Evolutionary conservation across 2,888 invertebrate species (phyloP).

Genomic region (Troides aeacus): DNA sequence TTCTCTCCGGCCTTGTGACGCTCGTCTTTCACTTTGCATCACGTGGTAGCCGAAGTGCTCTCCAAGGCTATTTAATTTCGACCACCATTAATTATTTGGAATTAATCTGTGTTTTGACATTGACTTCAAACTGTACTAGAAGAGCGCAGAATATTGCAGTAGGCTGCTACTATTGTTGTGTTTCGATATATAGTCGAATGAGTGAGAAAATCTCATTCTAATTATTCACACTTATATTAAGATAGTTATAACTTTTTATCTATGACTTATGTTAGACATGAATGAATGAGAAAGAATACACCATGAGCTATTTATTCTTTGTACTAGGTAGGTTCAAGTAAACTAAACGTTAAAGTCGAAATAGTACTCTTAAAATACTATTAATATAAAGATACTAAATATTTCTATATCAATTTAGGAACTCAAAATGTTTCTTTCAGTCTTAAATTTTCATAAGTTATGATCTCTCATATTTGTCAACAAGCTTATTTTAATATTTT

Average conservation of each 20-base stretch:
- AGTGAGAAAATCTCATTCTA: background rate
- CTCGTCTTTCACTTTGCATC: conserved; percentile 38
- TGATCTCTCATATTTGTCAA: background rate
- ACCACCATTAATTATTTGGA: conserved; percentile 44
- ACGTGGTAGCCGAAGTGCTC: conserved; percentile 47
- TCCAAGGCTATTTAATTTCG: conserved; percentile 68
- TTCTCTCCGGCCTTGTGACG: conserved; percentile 36
- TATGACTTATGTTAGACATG: no score
- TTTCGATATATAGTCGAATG: background rate
- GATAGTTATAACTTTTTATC: background rate
- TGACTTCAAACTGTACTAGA: conserved; percentile 39
- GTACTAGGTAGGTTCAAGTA: no score
- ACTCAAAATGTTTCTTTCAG: no score
- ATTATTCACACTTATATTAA: background rate
- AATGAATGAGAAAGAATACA: no score
- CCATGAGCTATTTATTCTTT: no score
- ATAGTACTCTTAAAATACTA: no score
- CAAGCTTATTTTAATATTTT: background rate
- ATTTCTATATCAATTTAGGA: no score
- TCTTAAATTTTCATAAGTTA: background rate
- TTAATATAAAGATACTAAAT: no score
- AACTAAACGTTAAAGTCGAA: no score
- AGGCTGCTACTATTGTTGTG: conserved; percentile 35
- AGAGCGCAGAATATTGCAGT: conserved; percentile 35
- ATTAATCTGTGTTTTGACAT: conserved; percentile 52